Conservation (phyloP, 2,113 vertebrate species). For the Nanger granti region DNA sequence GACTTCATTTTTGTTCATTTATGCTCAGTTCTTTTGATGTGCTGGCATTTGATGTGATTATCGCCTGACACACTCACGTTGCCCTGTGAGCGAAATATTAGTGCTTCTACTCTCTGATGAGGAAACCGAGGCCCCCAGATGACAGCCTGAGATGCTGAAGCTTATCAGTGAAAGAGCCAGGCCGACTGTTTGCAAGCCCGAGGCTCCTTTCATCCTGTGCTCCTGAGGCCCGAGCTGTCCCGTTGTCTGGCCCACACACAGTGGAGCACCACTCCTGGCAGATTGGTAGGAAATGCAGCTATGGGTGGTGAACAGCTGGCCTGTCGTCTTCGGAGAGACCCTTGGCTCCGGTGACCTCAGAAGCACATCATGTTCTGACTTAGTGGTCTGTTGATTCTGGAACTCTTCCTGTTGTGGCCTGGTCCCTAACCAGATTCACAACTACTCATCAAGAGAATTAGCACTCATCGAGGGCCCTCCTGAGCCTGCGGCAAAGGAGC, state of each 20-base stretch:
- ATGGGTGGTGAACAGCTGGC: neutral
- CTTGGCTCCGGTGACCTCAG: neutral
- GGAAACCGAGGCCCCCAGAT: neutral
- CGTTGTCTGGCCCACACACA: neutral
- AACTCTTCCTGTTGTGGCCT: neutral
- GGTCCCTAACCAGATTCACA: neutral
- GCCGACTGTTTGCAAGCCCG: accelerated
- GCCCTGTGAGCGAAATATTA: too few relatives aligned
- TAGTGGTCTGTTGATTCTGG: neutral
- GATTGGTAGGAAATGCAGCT: neutral
- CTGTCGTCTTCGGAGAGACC: neutral
- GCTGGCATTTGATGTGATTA: neutral
- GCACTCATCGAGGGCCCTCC: neutral
- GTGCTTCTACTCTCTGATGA: neutral
- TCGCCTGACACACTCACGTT: neutral
- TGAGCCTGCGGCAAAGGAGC: neutral
- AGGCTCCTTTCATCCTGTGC: too few relatives aligned
- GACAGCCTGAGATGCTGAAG: neutral
- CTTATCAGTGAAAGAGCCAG: neutral
- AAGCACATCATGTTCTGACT: neutral
- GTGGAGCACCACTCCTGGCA: neutral
- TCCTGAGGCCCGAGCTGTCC: neutral
- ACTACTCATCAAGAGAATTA: neutral
- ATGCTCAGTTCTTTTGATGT: neutral
- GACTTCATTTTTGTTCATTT: neutral